Conservation (phyloP, 2,113 vertebrate species). For the Sander vitreus region DNA sequence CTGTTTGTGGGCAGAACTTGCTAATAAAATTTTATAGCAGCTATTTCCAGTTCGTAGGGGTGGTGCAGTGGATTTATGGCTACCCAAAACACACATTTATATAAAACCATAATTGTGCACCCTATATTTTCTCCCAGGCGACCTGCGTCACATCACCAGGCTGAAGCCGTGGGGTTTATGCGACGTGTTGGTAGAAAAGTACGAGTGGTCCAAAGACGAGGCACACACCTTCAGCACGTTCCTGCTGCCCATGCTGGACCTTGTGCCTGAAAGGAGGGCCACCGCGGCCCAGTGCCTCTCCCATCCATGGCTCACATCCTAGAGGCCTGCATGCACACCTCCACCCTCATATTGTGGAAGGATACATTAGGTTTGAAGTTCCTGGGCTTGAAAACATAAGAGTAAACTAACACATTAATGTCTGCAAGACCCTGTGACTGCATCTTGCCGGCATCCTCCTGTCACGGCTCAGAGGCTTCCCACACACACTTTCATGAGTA, state of each 20-base stretch:
- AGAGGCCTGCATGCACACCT: constrained; percentile 59
- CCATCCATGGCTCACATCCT: constrained; percentile 92
- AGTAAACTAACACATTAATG: constrained; percentile 21
- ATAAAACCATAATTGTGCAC: not conserved
- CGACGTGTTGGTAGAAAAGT: constrained; percentile 96
- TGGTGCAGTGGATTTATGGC: constrained; percentile 9
- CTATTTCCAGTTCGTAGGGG: constrained; percentile 23
- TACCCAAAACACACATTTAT: not conserved
- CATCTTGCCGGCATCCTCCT: constrained; percentile 42
- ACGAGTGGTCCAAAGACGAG: constrained; percentile 94
- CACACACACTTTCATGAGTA: constrained; percentile 25
- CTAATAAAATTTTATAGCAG: constrained; percentile 19
- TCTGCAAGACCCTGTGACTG: constrained; percentile 38
- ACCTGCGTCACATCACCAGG: constrained; percentile 97
- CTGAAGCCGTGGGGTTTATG: constrained; percentile 97
- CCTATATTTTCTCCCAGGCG: constrained; percentile 81
- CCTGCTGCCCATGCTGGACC: constrained; percentile 96
- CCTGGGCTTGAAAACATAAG: constrained; percentile 27
- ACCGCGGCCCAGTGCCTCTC: constrained; percentile 94
- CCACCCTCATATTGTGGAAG: constrained; percentile 19
- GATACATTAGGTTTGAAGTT: constrained; percentile 36
- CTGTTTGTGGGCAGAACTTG: constrained; percentile 3
- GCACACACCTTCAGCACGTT: constrained; percentile 94
- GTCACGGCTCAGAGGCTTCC: constrained; percentile 24
- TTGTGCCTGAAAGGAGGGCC: constrained; percentile 94